phyloP scores from a whole-genome alignment of 2,888 invertebrate species.

The Tortricodes alternella region DNA sequence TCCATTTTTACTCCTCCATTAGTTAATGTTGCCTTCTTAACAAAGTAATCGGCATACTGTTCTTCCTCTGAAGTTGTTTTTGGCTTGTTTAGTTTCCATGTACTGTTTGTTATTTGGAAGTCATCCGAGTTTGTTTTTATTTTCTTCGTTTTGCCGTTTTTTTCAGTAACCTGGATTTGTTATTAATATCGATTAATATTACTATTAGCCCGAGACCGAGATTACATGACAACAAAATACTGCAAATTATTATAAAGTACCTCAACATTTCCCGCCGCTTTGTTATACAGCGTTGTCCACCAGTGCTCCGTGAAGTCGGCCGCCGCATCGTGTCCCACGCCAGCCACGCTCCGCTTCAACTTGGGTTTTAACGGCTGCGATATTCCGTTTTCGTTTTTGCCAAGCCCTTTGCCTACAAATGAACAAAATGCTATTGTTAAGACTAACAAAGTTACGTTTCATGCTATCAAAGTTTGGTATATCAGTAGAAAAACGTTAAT shows the following conservation, averaged over 20 bases:
- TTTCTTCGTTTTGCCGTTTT: conserved; percentile 69
- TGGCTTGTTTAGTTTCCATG: conserved; percentile 63
- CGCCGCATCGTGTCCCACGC: conserved; percentile 89
- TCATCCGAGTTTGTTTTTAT: conserved; percentile 60
- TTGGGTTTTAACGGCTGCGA: conserved; percentile 89
- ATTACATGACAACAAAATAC: neutral
- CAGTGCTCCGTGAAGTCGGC: conserved; percentile 91
- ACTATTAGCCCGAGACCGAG: too few relatives aligned
- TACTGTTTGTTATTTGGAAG: conserved; percentile 68
- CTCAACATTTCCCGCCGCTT: conserved; percentile 86
- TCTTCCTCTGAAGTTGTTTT: conserved; percentile 43
- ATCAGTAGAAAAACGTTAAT: too few relatives aligned
- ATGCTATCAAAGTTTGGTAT: too few relatives aligned
- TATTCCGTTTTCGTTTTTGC: conserved; percentile 91
- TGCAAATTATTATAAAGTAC: conserved; percentile 48
- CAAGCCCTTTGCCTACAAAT: conserved; percentile 90
- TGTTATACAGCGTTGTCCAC: conserved; percentile 92
- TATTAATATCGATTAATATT: neutral
- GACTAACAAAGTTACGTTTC: too few relatives aligned
- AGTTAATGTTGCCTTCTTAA: conserved; percentile 62
- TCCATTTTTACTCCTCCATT: conserved; percentile 57
- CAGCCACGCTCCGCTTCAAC: conserved; percentile 89
- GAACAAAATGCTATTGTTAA: neutral
- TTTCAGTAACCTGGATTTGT: conserved; percentile 58
- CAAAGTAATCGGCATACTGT: conserved; percentile 65